Conservation (phyloP, 2,113 vertebrate genomes). For the Progne subis region DNA sequence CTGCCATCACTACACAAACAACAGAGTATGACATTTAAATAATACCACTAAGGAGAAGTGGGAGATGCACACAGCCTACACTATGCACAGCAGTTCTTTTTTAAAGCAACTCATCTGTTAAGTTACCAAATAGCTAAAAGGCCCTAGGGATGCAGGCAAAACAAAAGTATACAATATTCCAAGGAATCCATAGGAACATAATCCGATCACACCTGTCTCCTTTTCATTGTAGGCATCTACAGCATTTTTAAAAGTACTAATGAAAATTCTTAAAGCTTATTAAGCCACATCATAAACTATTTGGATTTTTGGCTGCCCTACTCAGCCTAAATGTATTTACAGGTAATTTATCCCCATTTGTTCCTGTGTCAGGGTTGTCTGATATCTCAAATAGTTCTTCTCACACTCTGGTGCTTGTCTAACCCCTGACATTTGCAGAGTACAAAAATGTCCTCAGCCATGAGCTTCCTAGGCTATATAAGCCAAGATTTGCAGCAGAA, state of each 20-base stretch:
- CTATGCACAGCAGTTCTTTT: background rate
- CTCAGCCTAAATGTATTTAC: background rate
- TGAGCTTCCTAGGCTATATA: background rate
- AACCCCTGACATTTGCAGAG: background rate
- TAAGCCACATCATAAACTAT: background rate
- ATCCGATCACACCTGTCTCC: background rate
- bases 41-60: conserved; percentile 26
- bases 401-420: background rate
- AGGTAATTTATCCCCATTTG: background rate
- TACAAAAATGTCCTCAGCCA: background rate
- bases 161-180: background rate
- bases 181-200: background rate
- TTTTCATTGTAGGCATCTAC: background rate
- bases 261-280: background rate
- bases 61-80: conserved; percentile 16
- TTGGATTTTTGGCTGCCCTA: background rate
- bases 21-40: conserved; percentile 56
- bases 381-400: background rate
- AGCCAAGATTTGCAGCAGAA: background rate
- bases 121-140: conserved; percentile 34
- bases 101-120: conserved; percentile 21
- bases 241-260: background rate
- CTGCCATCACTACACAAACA: conserved; percentile 40
- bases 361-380: background rate
- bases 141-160: background rate